A percentile compares a stretch with the other conserved stretches of the same genome.
These are phyloP conservation scores for Lymantria dispar DNA, from an alignment of 2,888 invertebrate species.

Conservation along the genomic window DNA sequence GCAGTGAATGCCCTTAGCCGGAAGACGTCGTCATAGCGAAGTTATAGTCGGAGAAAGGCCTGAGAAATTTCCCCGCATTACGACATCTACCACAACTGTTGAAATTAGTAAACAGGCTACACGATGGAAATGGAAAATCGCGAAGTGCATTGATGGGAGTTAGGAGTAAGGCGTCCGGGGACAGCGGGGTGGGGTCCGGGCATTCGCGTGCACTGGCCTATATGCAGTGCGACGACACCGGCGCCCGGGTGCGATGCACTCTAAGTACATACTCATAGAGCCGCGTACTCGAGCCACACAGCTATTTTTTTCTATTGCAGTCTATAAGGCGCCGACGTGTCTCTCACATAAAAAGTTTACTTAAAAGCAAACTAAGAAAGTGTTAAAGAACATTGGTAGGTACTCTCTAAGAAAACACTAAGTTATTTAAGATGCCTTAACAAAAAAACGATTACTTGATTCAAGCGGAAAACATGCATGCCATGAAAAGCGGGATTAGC, in stretches of 20 bases:
- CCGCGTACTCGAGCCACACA: constrained; percentile 65
- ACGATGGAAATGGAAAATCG: constrained; percentile 78
- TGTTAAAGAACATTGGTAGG: too few species aligned
- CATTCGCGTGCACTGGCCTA: constrained; percentile 82
- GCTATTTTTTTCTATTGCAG: constrained; percentile 69
- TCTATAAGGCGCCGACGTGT: constrained; percentile 60
- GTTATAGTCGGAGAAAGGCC: constrained; percentile 59
- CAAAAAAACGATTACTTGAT: too few species aligned
- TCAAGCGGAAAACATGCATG: too few species aligned
- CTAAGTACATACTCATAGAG: constrained; percentile 67
- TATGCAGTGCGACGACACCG: constrained; percentile 82
- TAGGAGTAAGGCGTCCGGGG: constrained; percentile 24
- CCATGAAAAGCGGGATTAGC: too few species aligned
- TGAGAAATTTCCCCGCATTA: constrained; percentile 66
- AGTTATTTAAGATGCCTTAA: too few species aligned
- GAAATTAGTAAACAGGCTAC: constrained; percentile 64
- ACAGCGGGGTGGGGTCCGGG: constrained; percentile 49
- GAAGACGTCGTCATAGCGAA: constrained; percentile 46
- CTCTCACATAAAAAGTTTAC: constrained; percentile 50
- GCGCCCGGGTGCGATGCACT: constrained; percentile 82
- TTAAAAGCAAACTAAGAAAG: too few species aligned
- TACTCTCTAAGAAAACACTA: too few species aligned
- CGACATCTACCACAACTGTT: constrained; percentile 57
- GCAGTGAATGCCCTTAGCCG: constrained; percentile 55
- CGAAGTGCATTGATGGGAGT: constrained; percentile 60